Conservation (phyloP, 2,888 invertebrate genomes). For the Lampropteryx suffumata region DNA sequence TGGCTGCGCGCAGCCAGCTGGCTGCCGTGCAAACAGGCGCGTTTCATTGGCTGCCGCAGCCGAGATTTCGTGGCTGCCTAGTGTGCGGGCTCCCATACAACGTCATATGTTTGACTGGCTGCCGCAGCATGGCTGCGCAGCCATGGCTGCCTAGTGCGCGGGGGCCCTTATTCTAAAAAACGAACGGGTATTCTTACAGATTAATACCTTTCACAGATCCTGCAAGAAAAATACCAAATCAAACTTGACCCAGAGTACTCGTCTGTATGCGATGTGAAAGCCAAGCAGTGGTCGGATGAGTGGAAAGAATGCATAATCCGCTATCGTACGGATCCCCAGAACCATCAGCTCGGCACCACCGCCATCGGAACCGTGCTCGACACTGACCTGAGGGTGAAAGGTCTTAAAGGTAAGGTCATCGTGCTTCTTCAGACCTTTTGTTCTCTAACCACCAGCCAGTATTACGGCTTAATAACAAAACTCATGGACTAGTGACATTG, state of each 20-base stretch:
- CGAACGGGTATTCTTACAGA: too few species aligned
- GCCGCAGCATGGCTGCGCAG: too few species aligned
- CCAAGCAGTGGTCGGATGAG: slow-evolving; percentile 75
- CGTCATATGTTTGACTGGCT: too few species aligned
- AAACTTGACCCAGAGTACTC: slow-evolving; percentile 62
- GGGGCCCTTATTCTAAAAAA: neutral
- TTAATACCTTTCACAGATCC: slow-evolving; percentile 37
- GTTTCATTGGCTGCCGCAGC: slow-evolving; percentile 36
- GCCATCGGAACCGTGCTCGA: slow-evolving; percentile 88
- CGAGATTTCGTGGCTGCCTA: slow-evolving; percentile 35
- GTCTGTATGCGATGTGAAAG: slow-evolving; percentile 53
- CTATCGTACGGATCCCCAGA: slow-evolving; percentile 88
- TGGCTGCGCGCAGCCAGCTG: slow-evolving; percentile 32
- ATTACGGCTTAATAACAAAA: too few species aligned
- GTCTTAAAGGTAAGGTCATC: slow-evolving; percentile 73
- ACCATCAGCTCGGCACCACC: slow-evolving; percentile 90
- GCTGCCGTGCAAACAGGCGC: slow-evolving; percentile 36
- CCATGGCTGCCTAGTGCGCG: too few species aligned
- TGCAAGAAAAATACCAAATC: slow-evolving; percentile 72
- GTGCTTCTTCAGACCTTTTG: too few species aligned
- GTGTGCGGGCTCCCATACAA: slow-evolving; percentile 25
- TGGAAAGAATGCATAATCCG: slow-evolving; percentile 89
- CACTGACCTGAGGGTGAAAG: slow-evolving; percentile 82
- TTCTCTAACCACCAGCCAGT: too few species aligned
- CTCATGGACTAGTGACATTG: too few species aligned